Evolutionary conservation across 1,140 invertebrate genomes (phyloP).

Genomic region (Polypedilum vanderplanki): DNA sequence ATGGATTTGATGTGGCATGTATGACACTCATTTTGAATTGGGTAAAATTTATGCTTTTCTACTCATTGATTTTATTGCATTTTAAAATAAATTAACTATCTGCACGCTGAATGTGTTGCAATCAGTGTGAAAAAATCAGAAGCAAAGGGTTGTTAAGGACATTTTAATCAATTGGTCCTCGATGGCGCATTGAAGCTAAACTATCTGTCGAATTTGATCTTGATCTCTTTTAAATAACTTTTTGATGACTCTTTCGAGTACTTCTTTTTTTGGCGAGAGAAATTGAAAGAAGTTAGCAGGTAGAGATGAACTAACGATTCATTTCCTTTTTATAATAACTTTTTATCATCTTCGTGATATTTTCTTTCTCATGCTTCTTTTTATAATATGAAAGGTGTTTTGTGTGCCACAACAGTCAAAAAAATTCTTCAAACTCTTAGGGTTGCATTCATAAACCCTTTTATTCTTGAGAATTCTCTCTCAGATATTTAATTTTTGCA

Average conservation of each 20-base stretch:
- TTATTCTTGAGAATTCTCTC: not conserved
- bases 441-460: not conserved
- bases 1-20: not conserved
- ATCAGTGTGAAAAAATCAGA: not conserved
- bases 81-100: conserved; percentile 12
- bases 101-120: not conserved
- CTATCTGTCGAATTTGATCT: conserved; percentile 3
- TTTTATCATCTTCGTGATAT: not conserved
- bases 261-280: not conserved
- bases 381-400: conserved; percentile 6
- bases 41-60: not conserved
- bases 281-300: not conserved
- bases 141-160: not conserved
- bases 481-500: not conserved
- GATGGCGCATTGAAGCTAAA: not conserved
- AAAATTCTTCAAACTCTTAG: too few relatives aligned
- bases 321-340: not conserved
- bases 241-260: conserved; percentile 22
- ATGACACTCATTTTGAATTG: not conserved
- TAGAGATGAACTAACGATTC: not conserved
- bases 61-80: conserved; percentile 7
- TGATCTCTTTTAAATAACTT: conserved; percentile 28
- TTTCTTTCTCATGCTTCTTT: not conserved
- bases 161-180: conserved; percentile 22
- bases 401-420: not conserved